Percentiles rank a stretch among this genome's conserved stretches.
phyloP scores from a whole-genome alignment of 2,888 invertebrate species.

The Seira ritae region DNA sequence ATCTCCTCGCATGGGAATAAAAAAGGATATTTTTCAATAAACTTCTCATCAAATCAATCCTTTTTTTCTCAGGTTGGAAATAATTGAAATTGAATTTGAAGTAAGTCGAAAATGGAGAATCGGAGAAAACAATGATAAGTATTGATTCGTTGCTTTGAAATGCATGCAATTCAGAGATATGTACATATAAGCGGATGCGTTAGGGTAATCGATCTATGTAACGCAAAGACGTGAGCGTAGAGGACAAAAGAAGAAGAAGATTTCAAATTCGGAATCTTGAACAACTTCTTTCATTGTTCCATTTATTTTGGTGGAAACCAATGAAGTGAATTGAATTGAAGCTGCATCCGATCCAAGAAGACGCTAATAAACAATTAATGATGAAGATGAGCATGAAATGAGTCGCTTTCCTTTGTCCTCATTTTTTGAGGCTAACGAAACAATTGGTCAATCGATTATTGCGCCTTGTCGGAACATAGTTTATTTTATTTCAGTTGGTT shows the following conservation, averaged over 20 bases:
- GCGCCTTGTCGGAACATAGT: constrained; percentile 14
- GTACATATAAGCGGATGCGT: too few species aligned
- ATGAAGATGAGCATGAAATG: constrained; percentile 39
- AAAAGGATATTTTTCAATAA: constrained; percentile 23
- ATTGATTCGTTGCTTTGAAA: constrained; percentile 5
- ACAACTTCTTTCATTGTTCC: constrained; percentile 16
- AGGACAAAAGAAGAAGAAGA: neutral
- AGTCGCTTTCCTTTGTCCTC: constrained; percentile 22
- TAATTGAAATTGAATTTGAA: constrained; percentile 17
- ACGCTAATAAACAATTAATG: constrained; percentile 10
- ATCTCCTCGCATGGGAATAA: neutral
- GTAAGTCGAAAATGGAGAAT: constrained; percentile 22
- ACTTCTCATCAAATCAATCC: constrained; percentile 33
- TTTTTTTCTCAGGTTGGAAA: constrained; percentile 8
- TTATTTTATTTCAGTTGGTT: neutral
- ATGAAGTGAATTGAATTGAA: too few species aligned
- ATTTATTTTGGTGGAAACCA: too few species aligned
- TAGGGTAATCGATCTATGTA: constrained; percentile 31
- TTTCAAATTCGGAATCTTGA: too few species aligned
- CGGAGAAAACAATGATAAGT: neutral
- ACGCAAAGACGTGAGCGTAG: too few species aligned
- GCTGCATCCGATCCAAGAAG: too few species aligned
- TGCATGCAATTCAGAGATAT: constrained; percentile 36
- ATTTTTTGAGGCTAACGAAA: constrained; percentile 10
- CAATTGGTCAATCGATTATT: constrained; percentile 45